A percentile compares a stretch with the other conserved stretches of the same genome.
phyloP scores from a whole-genome alignment of 2,888 invertebrate genomes.

The Diogma glabrata region DNA sequence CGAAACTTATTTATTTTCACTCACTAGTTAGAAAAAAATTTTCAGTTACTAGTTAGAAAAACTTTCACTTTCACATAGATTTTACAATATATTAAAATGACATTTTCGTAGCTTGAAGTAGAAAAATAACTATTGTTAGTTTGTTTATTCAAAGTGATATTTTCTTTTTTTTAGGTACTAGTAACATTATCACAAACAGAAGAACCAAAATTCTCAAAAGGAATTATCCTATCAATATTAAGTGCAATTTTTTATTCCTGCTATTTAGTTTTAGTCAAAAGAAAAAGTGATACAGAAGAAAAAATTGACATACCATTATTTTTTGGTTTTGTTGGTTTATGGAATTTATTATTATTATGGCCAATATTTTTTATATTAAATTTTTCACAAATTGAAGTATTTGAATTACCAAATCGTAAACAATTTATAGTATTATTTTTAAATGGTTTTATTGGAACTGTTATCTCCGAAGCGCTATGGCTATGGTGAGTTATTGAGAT shows the following conservation, averaged over 20 bases:
- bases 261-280: slow-evolving; percentile 77
- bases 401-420: slow-evolving; percentile 71
- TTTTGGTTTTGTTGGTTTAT: slow-evolving; percentile 91
- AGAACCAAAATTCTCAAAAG: slow-evolving; percentile 59
- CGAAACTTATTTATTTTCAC: too few species aligned
- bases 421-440: slow-evolving; percentile 70
- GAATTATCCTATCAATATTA: slow-evolving; percentile 68
- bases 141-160: slow-evolving; percentile 10
- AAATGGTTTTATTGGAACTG: slow-evolving; percentile 83
- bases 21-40: too few species aligned
- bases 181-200: slow-evolving; percentile 65
- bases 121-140: too few species aligned
- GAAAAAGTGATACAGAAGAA: slow-evolving; percentile 83
- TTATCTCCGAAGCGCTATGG: slow-evolving; percentile 86
- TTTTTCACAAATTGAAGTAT: slow-evolving; percentile 67
- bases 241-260: slow-evolving; percentile 84
- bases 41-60: too few species aligned
- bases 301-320: slow-evolving; percentile 91
- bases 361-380: slow-evolving; percentile 80
- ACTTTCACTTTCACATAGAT: too few species aligned
- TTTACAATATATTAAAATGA: too few species aligned
- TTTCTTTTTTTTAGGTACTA: slow-evolving; percentile 45
- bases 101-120: too few species aligned
- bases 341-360: slow-evolving; percentile 80
- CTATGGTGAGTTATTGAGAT: slow-evolving; percentile 51